phyloP scores from a whole-genome alignment of 2,113 vertebrate genomes.

The Austrofundulus limnaeus region DNA sequence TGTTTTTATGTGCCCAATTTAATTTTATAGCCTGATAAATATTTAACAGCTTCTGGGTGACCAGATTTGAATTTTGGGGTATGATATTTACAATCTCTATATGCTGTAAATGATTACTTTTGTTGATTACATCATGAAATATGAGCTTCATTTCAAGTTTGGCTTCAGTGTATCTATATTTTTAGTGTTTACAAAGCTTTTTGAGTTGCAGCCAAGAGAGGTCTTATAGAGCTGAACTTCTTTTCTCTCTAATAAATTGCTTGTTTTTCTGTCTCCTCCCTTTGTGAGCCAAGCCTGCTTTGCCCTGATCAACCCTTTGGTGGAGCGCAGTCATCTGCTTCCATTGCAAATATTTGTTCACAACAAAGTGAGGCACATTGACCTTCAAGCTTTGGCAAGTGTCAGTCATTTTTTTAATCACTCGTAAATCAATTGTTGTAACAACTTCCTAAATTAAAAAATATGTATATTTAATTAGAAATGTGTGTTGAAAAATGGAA shows the following conservation, averaged over 20 bases:
- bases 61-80: slow-evolving; percentile 4
- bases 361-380: slow-evolving; percentile 40
- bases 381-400: slow-evolving; percentile 41
- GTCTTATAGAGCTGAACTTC: slow-evolving; percentile 60
- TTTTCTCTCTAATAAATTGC: slow-evolving; percentile 69
- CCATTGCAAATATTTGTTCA: slow-evolving; percentile 76
- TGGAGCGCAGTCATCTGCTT: slow-evolving; percentile 68
- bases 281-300: slow-evolving; percentile 67
- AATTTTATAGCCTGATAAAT: not conserved
- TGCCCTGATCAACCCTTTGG: slow-evolving; percentile 46
- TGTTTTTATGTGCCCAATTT: not conserved
- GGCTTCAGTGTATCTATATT: slow-evolving; percentile 53
- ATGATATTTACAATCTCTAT: slow-evolving; percentile 25
- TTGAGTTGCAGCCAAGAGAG: slow-evolving; percentile 62
- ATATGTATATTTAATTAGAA: too few species aligned
- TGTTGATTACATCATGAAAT: slow-evolving; percentile 49
- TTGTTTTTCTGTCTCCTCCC: slow-evolving; percentile 65
- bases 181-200: slow-evolving; percentile 47
- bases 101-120: slow-evolving; percentile 53
- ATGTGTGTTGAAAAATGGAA: slow-evolving; percentile 18
- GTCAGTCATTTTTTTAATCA: slow-evolving; percentile 79
- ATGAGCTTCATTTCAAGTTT: slow-evolving; percentile 22
- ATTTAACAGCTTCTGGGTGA: slow-evolving; percentile 17
- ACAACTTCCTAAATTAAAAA: slow-evolving; percentile 46
- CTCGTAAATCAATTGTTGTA: slow-evolving; percentile 51